Percentiles rank a stretch among this genome's conserved stretches.
These are phyloP conservation scores for Dasypogon diadema DNA, from an alignment of 2,888 invertebrate species.

Conservation along the genomic window DNA sequence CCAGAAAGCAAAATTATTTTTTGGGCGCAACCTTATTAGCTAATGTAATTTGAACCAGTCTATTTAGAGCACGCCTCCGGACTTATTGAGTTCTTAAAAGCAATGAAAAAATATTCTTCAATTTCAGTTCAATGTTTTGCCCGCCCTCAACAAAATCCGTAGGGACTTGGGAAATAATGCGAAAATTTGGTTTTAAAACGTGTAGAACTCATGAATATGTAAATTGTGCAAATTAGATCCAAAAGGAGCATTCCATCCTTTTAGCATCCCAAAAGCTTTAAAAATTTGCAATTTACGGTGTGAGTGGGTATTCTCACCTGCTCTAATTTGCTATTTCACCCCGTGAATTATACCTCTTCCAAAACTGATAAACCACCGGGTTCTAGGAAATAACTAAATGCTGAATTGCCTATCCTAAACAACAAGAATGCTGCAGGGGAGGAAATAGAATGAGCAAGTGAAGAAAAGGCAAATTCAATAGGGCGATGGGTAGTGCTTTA, in stretches of 20 bases:
- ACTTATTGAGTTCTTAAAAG: conserved; percentile 18
- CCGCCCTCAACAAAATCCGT: neutral
- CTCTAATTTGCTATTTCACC: neutral
- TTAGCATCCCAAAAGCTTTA: conserved; percentile 30
- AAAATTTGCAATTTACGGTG: conserved; percentile 36
- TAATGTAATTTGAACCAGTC: conserved; percentile 40
- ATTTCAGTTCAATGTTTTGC: conserved; percentile 11
- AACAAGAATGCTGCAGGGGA: too few relatives aligned
- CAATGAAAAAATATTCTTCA: conserved; percentile 24
- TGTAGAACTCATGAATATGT: conserved; percentile 45
- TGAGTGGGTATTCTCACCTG: conserved; percentile 29
- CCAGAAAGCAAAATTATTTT: conserved; percentile 29
- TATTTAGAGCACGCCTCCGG: neutral
- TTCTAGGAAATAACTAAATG: too few relatives aligned
- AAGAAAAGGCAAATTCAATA: too few relatives aligned
- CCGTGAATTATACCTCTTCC: neutral
- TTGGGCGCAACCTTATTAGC: conserved; percentile 38
- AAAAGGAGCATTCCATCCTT: conserved; percentile 22
- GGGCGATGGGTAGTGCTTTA: too few relatives aligned
- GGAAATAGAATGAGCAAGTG: too few relatives aligned
- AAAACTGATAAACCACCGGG: too few relatives aligned
- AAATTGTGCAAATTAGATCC: conserved; percentile 44
- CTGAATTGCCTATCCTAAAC: too few relatives aligned
- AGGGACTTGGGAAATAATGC: conserved; percentile 3
- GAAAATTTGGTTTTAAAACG: conserved; percentile 37